phyloP scores from a whole-genome alignment of 2,888 invertebrate genomes.

The Acrocyrtus sp. region DNA sequence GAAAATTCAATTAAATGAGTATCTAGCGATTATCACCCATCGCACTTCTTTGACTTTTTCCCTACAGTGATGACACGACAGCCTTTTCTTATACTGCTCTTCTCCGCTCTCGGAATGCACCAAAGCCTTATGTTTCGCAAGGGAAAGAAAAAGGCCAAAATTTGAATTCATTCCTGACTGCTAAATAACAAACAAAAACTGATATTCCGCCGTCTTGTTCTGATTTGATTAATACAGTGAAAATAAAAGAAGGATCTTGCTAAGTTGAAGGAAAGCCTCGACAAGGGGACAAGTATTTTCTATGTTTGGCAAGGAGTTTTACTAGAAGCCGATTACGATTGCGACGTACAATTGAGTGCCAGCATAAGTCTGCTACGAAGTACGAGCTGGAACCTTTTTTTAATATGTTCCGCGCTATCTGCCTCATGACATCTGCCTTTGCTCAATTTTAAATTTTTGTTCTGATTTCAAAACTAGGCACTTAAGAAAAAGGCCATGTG shows the following conservation, averaged over 20 bases:
- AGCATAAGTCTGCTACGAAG: too few relatives aligned
- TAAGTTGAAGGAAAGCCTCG: not conserved
- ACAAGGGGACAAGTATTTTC: not conserved
- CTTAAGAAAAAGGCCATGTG: too few relatives aligned
- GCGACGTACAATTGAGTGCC: too few relatives aligned
- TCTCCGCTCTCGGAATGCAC: not conserved
- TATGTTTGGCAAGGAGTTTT: too few relatives aligned
- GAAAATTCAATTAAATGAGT: constrained; percentile 63
- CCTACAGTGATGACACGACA: constrained; percentile 3
- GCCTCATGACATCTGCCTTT: too few relatives aligned
- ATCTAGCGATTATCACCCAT: constrained; percentile 64
- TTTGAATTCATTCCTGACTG: constrained; percentile 44
- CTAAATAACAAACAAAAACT: constrained; percentile 8
- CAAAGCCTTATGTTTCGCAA: too few relatives aligned
- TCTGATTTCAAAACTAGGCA: too few relatives aligned
- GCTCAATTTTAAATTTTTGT: too few relatives aligned
- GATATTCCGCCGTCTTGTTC: not conserved
- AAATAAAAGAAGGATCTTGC: not conserved
- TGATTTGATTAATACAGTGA: not conserved
- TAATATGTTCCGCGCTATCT: too few relatives aligned
- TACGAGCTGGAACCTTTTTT: too few relatives aligned
- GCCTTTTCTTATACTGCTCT: not conserved
- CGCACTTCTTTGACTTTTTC: constrained; percentile 51
- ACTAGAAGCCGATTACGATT: too few relatives aligned
- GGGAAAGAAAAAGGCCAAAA: constrained; percentile 8